Conservation (phyloP, 2,113 vertebrate species). For the Cryptomyrus ogoouensis region DNA sequence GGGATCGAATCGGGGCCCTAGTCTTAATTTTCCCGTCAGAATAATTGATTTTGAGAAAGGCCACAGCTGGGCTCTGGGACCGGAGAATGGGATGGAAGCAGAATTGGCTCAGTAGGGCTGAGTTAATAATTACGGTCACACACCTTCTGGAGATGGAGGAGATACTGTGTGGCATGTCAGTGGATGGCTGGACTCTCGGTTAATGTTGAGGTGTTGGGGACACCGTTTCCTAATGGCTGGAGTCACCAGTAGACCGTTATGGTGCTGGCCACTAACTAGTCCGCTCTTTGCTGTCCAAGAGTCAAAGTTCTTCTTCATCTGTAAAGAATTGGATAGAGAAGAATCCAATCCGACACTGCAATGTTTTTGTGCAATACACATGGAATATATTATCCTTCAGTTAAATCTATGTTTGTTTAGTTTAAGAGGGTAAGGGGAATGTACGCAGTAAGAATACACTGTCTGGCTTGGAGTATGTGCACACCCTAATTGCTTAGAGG, state of each 20-base stretch:
- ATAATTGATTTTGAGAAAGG: constrained; percentile 15
- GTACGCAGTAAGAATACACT: neutral
- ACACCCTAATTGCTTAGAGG: neutral
- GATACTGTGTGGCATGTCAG: neutral
- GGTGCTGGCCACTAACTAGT: neutral
- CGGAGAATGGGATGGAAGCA: neutral
- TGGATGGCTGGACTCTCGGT: neutral
- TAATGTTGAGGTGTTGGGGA: neutral
- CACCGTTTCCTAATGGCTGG: neutral
- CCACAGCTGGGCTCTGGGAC: neutral
- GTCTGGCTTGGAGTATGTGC: neutral
- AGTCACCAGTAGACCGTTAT: neutral
- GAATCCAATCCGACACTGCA: neutral
- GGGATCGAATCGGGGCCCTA: neutral
- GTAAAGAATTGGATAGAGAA: neutral
- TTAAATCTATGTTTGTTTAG: constrained; percentile 1
- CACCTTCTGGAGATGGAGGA: neutral
- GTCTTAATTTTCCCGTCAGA: constrained; percentile 11
- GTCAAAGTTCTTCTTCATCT: neutral
- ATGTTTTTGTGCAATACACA: neutral
- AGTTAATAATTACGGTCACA: neutral
- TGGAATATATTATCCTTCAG: neutral
- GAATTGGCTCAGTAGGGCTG: neutral
- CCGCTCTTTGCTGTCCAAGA: neutral
- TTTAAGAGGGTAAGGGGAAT: neutral